A percentile compares a stretch with the other conserved stretches of the same genome.
These are phyloP conservation scores for Ispidina picta DNA, from an alignment of 2,797 vertebrate species.

Conservation along the genomic window DNA sequence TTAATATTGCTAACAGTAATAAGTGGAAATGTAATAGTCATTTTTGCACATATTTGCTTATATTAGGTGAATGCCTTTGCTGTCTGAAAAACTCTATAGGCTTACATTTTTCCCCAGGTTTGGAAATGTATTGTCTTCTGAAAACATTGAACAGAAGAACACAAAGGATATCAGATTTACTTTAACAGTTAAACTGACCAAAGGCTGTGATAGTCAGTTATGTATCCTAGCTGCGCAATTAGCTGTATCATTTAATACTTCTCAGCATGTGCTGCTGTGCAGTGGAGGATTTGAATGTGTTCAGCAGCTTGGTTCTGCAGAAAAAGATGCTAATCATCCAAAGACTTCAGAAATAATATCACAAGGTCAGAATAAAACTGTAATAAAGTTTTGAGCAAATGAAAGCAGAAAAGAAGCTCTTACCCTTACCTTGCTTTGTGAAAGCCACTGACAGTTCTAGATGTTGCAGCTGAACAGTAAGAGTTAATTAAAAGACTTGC, in stretches of 20 bases:
- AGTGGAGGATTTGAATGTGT: constrained; percentile 72
- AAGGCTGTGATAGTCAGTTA: constrained; percentile 53
- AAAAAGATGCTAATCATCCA: constrained; percentile 71
- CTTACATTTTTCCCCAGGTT: constrained; percentile 70
- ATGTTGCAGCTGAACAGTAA: constrained; percentile 41
- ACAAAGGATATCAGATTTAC: constrained; percentile 46
- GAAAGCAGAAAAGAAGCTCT: constrained; percentile 71
- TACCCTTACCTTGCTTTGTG: constrained; percentile 61
- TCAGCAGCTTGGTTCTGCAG: constrained; percentile 67
- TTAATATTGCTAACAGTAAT: constrained; percentile 49
- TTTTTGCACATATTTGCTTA: constrained; percentile 59
- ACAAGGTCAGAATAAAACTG: constrained; percentile 72
- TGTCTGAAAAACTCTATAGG: constrained; percentile 48
- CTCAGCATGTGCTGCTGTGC: constrained; percentile 52
- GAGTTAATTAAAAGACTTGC: constrained; percentile 61
- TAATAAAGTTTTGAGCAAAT: constrained; percentile 74
- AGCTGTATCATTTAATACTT: constrained; percentile 72
- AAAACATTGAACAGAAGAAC: constrained; percentile 56
- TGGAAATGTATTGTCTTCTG: constrained; percentile 71
- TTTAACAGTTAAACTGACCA: constrained; percentile 69
- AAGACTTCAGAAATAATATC: constrained; percentile 77
- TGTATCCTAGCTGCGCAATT: constrained; percentile 51
- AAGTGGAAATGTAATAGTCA: constrained; percentile 47
- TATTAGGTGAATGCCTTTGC: constrained; percentile 47
- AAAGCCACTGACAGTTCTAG: constrained; percentile 62